Base-by-base conservation (phyloP, 2,113 vertebrate genomes). In the Trogon surrucura region DNA sequence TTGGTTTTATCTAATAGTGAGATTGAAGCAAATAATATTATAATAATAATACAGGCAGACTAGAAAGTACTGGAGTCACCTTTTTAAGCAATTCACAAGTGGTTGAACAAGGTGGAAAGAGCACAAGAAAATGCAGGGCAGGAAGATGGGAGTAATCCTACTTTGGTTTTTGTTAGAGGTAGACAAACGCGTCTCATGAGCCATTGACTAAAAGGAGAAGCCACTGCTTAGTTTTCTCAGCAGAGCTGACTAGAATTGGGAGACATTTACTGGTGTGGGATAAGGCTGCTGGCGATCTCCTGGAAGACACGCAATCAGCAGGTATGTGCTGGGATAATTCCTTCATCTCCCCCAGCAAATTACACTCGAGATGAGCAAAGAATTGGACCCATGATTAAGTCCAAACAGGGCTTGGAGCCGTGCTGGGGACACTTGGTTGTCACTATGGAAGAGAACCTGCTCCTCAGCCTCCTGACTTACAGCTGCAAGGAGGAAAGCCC, bases 211-310 rank as follows among this genome's bases (percentile, higher is more conserved):
- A 72, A 85, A 95, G 51, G 47, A 81, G 87, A 91, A 85, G 26
- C 71, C 66, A 58, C 74, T 89, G 41, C 58, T 73, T 89, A 80
- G 72, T 93, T 94, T 96, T 94, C 74, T 95, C 17, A 65, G 41
- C 18, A 4, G 58, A 56, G 85, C 41, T 90, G 64, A 95, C 91
- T 91, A 78, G 88, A 75, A n/a, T 9, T 64, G 44, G 67, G 60
- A 94, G 70, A 26, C 9, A 2, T 64, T 92, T 80, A 11, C 51
- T 9, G 9, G 53, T 64, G 27, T 1, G 5, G 30, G 34, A 60
- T 26, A 65, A 67, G 47, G 62, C 38, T 89, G 74, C 74, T 79
- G n/a, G 53, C 30, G 81, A 66, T 80, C 44, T 86, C 53, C 29
- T 71, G 72, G 88, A 83, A 66, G 72, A 34, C 8, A 7, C 23